A percentile compares a stretch with the other conserved stretches of the same genome.
Conservation (phyloP, 2,797 vertebrate species). For the Sebastes flavidus region DNA sequence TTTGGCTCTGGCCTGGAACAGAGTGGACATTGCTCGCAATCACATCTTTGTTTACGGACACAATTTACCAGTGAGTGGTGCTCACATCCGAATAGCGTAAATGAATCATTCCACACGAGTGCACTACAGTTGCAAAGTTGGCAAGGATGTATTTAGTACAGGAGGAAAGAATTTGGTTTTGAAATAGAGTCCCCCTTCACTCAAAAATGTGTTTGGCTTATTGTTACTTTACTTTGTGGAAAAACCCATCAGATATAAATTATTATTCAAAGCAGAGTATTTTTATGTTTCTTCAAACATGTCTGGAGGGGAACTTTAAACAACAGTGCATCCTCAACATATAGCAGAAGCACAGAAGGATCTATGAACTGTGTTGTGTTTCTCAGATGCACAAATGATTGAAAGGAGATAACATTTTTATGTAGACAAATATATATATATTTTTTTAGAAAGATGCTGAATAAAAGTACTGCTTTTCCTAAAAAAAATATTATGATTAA, state of each 20-base stretch:
- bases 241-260: background rate
- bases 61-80: constrained; percentile 91
- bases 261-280: background rate
- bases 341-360: background rate
- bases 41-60: constrained; percentile 98
- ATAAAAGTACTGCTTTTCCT: too few relatives aligned
- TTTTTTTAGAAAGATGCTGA: too few relatives aligned
- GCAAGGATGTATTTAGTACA: background rate
- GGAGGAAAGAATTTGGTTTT: background rate
- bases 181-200: background rate
- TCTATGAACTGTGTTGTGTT: background rate
- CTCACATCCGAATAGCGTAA: background rate
- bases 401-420: too few relatives aligned
- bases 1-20: constrained; percentile 97
- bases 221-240: background rate
- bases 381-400: background rate
- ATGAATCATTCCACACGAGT: background rate
- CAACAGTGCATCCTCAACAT: background rate
- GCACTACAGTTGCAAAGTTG: background rate
- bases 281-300: background rate
- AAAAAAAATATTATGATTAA: too few relatives aligned
- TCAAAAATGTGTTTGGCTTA: background rate
- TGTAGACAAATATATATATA: too few relatives aligned
- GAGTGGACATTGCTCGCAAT: constrained; percentile 97
- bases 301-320: background rate